These are phyloP conservation scores for Cyanistes caeruleus DNA, from an alignment of 2,113 vertebrate species.

Conservation along the genomic window DNA sequence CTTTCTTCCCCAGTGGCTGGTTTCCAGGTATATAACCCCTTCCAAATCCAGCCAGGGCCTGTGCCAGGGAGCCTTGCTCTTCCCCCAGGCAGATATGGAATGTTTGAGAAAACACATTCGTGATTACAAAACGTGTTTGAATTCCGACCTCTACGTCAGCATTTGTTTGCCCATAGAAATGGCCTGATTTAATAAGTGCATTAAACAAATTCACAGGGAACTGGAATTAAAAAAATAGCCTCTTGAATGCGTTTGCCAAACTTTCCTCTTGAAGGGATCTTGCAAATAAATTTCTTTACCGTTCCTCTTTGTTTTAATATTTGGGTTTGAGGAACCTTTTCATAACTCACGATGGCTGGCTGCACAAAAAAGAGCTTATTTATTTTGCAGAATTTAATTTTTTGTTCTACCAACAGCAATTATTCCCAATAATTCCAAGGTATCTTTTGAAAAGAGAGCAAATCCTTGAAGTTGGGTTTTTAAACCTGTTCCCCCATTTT, in stretches of 20 bases:
- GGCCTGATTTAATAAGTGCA: neutral
- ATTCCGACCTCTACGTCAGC: constrained; percentile 23
- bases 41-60: constrained; percentile 44
- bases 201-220: neutral
- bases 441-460: neutral
- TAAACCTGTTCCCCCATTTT: neutral
- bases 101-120: constrained; percentile 51
- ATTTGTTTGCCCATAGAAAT: constrained; percentile 49
- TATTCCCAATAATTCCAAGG: neutral
- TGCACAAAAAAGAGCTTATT: neutral
- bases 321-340: neutral
- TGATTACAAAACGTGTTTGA: constrained; percentile 44
- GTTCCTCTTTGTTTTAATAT: neutral
- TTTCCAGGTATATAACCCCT: constrained; percentile 60
- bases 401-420: neutral
- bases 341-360: neutral
- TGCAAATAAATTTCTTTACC: constrained; percentile 6
- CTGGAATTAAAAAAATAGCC: neutral
- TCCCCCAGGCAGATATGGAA: constrained; percentile 54
- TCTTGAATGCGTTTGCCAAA: neutral
- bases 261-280: neutral
- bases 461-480: neutral
- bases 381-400: neutral
- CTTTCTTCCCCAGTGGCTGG: constrained; percentile 48
- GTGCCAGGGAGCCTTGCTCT: constrained; percentile 62